Base-by-base conservation (phyloP, 2,888 invertebrate genomes). In the Lasius fuliginosus region DNA sequence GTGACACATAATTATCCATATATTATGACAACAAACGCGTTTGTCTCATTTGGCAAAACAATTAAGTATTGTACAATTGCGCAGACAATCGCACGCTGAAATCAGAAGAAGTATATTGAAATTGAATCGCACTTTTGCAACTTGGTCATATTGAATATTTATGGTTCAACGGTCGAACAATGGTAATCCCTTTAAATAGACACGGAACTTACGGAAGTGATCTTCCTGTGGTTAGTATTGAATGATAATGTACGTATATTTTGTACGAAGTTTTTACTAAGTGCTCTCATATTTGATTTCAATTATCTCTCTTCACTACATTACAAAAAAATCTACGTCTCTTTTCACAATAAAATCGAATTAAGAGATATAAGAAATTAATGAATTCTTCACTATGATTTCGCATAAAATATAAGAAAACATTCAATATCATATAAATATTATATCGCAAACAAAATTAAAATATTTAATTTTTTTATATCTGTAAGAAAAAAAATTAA, bases 21-120 rank as follows among this genome's bases (percentile, higher is more conserved):
- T 30, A 9, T 12, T 3, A 30, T 27, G 27, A 62, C 5, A n/a
- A 62, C 12, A 60, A 40, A 9, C n/a, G 74, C 42, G n/a, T 12
- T 74, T 12, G 30, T 62, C n/a, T 62, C 12, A n/a, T 27, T 12
- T 30, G 42, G 8, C 18, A 30, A 33, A 18, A 6, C 33, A 75
- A 75, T 62, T 74, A 60, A 60, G 8, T 42, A n/a, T 74, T 62
- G 74, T 42, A 42, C 62, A 49, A n/a, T 60, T 62, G 74, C 46
- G 62, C 62, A 49, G 18, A 49, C 6, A 42, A 46, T 3, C 8
- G 15, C 1, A 15, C 5, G 30, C 30, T 75, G n/a, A 42, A 30
- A 30, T n/a, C n/a, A 23, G 12, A 30, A 23, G 15, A n/a, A 9
- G n/a, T 42, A 12, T 58, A 62, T 74, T 0, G 42, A 74, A 42